Evolutionary conservation across 2,888 invertebrate genomes (phyloP), one percentile per base, ranked within the genome.

Genomic region (Anthrax anthrax): DNA sequence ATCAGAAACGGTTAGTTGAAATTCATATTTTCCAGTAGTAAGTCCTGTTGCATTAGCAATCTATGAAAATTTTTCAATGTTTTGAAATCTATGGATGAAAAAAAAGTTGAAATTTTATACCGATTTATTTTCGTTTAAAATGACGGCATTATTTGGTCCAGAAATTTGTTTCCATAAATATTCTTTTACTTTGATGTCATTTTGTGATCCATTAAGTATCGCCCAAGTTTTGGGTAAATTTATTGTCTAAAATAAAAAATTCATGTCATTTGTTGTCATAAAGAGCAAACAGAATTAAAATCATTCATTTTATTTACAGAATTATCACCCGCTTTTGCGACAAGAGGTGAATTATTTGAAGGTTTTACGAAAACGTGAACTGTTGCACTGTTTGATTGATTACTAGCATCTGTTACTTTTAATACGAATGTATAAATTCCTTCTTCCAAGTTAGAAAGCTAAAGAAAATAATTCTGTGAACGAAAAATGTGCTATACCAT

Each of bases 361-460:
- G 85, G 85, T 65, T 92, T 92, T 0, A 95, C 94, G 64, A 92
- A 91, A 2, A 95, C 91, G 60, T 87, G 89, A 0, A 92, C 89
- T 52, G 85, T 83, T 0, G 91, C 89, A 0, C 81, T 80, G 34
- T 88, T 88, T 2, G 80, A 81, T 68, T 95, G 94, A 4, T 85
- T 86, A 1, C 88, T 85, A 44, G 85, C 84, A 60, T 96, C 95
- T 1, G 88, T 92, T 29, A 95, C 95, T 71, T 88, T 89, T 39
- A 95, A 70, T 8, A 85, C 84, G 69, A 94, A 95, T 1, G 89
- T 90, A 64, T 95, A 96, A 71, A 92, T 85, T 39, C 95, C 95
- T 60, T 89, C 87, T 58, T 92, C 89, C 41, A 95, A 73, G 67
- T 94, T 88, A 1, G 90, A 89, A 13, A 95, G 70, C 69, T 77